Evolutionary conservation across 2,797 vertebrate species (phyloP), one percentile per base, ranked within the genome.

Genomic region (Malurus leucopterus): DNA sequence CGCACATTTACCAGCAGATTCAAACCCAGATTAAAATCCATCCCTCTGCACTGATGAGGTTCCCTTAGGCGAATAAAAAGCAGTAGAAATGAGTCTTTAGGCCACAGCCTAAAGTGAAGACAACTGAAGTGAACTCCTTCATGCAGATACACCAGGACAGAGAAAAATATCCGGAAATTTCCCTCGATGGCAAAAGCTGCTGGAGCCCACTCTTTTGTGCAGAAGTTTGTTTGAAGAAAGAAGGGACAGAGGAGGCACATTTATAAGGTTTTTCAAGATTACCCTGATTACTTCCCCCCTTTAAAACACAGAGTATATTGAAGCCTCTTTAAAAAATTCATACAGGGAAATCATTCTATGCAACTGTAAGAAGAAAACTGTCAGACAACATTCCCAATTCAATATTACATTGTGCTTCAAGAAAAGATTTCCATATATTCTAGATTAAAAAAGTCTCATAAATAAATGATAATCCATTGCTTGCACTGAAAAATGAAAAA

Each of bases 371-470:
- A 97, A 92, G 95, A 77, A 96, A 97, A 96, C 96, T 98, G 97
- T 97, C 97, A 98, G 96, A 96, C 96, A 96, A 96, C 97, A 97
- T 98, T 97, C 96, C 96, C 95, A 96, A 96, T 96, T 97, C 96
- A 98, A 98, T 98, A 98, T 98, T 97, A 98, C 96, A 98, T 96
- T 98, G 96, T 96, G 95, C 97, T 97, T 98, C 98, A 97, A 98
- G 97, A 98, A 98, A 98, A 97, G 95, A 99, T 99, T 99, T 99
- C 98, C 98, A 99, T 99, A 98, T 98, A 98, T 98, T 98, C 98
- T 96, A 98, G 98, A 98, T 97, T 97, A 96, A 97, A 97, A 97
- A 98, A 96, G 97, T 78, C 98, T 98, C 98, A 99, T 99, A 99
- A 99, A 99, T 99, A 99, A 99, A 98, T 98, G 96, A 99, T 98